Conservation (phyloP, 1,140 invertebrate species). For the Leptinotarsa undecemlineata region DNA sequence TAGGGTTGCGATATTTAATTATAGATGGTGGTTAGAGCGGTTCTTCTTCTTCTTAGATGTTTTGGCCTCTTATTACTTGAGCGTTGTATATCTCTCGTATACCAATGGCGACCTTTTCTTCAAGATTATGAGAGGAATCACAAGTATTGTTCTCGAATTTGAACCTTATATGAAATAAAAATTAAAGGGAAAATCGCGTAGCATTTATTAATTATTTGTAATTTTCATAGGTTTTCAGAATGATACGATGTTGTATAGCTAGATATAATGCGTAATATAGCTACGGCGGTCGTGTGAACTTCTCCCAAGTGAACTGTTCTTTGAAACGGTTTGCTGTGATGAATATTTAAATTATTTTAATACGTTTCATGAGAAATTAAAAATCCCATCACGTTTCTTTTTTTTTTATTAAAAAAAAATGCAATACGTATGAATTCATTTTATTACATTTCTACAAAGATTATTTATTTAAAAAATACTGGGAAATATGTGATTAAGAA, state of each 20-base stretch:
- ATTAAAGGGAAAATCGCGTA: background rate
- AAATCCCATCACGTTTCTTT: too few species aligned
- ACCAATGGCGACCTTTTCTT: background rate
- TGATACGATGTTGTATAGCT: background rate
- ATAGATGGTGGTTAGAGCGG: conserved; percentile 52
- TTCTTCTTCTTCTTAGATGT: conserved; percentile 17
- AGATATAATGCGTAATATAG: conserved; percentile 7
- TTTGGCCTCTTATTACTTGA: conserved; percentile 27
- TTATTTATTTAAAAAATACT: too few species aligned
- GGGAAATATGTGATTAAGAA: too few species aligned
- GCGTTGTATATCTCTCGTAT: background rate
- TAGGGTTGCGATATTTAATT: conserved; percentile 58
- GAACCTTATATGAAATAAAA: background rate
- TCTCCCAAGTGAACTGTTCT: background rate
- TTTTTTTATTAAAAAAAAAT: too few species aligned
- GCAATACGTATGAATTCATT: too few species aligned
- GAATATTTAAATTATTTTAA: conserved; percentile 12
- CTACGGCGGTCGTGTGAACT: conserved; percentile 4
- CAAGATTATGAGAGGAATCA: background rate
- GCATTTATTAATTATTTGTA: too few species aligned
- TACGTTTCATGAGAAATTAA: background rate
- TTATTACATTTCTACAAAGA: too few species aligned
- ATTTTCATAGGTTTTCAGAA: conserved; percentile 1
- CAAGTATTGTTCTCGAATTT: background rate
- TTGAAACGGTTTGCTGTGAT: background rate